A percentile compares a stretch with the other conserved stretches of the same genome.
These are phyloP conservation scores for Diplazon laetatorius DNA, from an alignment of 2,888 invertebrate genomes.

Conservation along the genomic window DNA sequence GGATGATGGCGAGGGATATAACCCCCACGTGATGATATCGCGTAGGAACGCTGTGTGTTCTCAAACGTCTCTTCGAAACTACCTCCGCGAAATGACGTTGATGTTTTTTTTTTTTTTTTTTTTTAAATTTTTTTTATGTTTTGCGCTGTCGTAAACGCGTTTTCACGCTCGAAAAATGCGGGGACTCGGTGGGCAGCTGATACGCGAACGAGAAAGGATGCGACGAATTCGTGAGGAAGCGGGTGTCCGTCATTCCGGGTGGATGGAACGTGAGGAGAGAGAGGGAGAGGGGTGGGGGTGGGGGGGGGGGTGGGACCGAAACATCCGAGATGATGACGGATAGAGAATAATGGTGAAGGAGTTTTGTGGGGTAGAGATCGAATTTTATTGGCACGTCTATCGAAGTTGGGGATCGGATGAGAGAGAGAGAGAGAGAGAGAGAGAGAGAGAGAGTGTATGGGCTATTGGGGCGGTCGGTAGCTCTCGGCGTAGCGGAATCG, in stretches of 20 bases:
- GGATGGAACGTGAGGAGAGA: no score
- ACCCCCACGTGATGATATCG: no score
- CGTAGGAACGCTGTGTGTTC: slow-evolving; percentile 54
- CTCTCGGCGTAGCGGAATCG: slow-evolving; percentile 34
- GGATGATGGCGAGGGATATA: no score
- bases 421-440: no score
- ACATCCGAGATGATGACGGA: slow-evolving; percentile 45
- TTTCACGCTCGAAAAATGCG: slow-evolving; percentile 70
- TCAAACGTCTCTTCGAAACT: slow-evolving; percentile 51
- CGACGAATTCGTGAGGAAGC: slow-evolving; percentile 5
- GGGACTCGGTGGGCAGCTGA: slow-evolving; percentile 42
- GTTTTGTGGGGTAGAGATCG: slow-evolving; percentile 43
- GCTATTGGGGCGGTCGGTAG: not conserved
- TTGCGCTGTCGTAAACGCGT: slow-evolving; percentile 52
- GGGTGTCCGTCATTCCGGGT: no score
- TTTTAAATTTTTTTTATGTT: no score
- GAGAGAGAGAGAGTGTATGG: not conserved
- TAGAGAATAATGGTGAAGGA: slow-evolving; percentile 46
- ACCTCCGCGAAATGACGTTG: slow-evolving; percentile 68
- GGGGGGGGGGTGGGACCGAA: no score
- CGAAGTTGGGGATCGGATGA: slow-evolving; percentile 22
- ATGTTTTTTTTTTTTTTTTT: slow-evolving; percentile 59
- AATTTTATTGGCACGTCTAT: slow-evolving; percentile 5
- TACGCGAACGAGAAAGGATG: slow-evolving; percentile 11
- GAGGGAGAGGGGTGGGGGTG: not conserved